Evolutionary conservation across 2,888 invertebrate species (phyloP).

Genomic region (Drosophila rellima): DNA sequence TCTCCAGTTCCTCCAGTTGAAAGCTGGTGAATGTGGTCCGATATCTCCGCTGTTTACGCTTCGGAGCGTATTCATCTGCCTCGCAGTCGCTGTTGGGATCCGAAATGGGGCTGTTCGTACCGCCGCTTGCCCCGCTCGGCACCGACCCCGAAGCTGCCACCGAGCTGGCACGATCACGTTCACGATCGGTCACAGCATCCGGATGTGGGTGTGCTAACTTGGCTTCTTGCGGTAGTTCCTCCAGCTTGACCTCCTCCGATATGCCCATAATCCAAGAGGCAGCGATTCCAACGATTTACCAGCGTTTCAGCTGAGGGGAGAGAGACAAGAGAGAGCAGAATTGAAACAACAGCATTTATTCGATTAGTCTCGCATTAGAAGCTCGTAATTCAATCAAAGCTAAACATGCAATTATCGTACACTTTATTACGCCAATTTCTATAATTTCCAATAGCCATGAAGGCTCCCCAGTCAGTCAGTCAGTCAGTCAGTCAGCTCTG

Average conservation of each 20-base stretch:
- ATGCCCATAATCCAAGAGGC: conserved; percentile 86
- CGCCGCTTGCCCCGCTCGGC: conserved; percentile 84
- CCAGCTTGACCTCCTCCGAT: conserved; percentile 86
- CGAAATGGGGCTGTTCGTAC: conserved; percentile 87
- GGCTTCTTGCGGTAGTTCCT: conserved; percentile 86
- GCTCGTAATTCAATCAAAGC: conserved; percentile 82
- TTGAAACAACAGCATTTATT: conserved; percentile 18
- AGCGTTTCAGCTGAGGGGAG: neutral
- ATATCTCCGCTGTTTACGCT: conserved; percentile 95
- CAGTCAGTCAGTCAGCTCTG: conserved; percentile 18
- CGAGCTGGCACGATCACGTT: conserved; percentile 40
- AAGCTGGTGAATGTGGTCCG: conserved; percentile 98
- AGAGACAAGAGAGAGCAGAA: too few species aligned
- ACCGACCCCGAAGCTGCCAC: conserved; percentile 42
- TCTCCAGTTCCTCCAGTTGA: conserved; percentile 97
- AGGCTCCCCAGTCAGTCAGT: conserved; percentile 40
- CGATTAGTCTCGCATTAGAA: conserved; percentile 74
- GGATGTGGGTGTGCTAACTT: conserved; percentile 84
- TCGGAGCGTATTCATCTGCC: conserved; percentile 92
- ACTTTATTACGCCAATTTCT: conserved; percentile 82
- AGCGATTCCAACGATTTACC: conserved; percentile 37
- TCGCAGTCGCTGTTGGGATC: conserved; percentile 89
- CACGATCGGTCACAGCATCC: conserved; percentile 86
- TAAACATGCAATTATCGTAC: conserved; percentile 83
- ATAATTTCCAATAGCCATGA: conserved; percentile 78